These are phyloP conservation scores for Calypte anna DNA, from an alignment of 2,113 vertebrate species.

Conservation along the genomic window DNA sequence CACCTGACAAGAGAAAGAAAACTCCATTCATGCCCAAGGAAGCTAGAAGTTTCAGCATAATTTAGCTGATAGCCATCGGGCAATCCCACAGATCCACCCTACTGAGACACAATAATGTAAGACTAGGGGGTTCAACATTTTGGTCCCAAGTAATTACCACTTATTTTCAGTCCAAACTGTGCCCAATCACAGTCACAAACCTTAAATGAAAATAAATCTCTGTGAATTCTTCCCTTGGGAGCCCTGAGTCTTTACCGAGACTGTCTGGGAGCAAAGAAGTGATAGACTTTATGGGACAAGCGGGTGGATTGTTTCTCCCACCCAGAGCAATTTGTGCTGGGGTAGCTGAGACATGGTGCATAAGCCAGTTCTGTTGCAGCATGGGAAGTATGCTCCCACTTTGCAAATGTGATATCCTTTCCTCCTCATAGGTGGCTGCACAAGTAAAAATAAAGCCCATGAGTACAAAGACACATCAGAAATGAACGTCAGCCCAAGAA, in stretches of 20 bases:
- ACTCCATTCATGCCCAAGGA: neutral
- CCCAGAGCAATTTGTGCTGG: fast-evolving
- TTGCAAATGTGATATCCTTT: neutral
- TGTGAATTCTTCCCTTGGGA: neutral
- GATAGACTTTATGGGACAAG: fast-evolving
- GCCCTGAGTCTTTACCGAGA: neutral
- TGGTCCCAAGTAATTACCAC: neutral
- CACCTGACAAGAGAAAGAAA: neutral
- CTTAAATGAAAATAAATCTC: neutral
- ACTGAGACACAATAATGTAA: fast-evolving
- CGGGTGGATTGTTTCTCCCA: neutral
- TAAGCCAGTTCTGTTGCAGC: fast-evolving
- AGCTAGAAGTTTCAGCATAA: neutral
- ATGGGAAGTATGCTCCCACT: neutral
- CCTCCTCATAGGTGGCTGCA: neutral
- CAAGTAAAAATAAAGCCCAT: neutral
- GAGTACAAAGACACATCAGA: neutral
- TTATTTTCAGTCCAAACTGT: neutral
- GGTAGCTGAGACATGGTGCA: neutral
- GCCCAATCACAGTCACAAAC: neutral
- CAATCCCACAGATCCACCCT: neutral
- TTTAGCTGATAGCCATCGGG: neutral
- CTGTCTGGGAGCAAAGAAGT: neutral
- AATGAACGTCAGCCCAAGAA: neutral
- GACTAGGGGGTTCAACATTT: neutral